Evolutionary conservation across 2,113 vertebrate species (phyloP), one percentile per base, ranked within the genome.

Genomic region (Odocoileus virginianus): DNA sequence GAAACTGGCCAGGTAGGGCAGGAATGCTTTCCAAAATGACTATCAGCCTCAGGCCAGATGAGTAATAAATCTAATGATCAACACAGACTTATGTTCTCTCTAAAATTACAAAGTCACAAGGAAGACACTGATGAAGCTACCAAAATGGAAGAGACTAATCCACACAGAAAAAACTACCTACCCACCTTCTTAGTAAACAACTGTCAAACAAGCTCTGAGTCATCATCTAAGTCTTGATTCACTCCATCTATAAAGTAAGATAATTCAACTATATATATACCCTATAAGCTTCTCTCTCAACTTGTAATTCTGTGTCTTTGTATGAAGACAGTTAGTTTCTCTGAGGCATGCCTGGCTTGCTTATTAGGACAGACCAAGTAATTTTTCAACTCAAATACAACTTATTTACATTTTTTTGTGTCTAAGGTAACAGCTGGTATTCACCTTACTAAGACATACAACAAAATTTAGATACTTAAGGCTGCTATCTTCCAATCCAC

Each of bases 341-440:
- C 19, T 57, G 87, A 54, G 84, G 57, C 23, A 94, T 1, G 55
- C 16, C 40, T 91, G 79, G 54, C 7, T 94, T 64, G 85, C 27
- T 50, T 89, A 76, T 74, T 36, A 94, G 61, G 78, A 74, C 6
- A 89, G 82, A 93, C 25, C 16, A 50, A 61, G 71, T 36, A 74
- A 61, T 79, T 92, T 92, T 96, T 95, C 58, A 90, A 78, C 60
- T 95, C 10, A 93, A 67, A 87, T 47, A 76, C 1, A 89, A 82
- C 55, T 89, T 82, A 92, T 90, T 64, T 89, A n/a, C 11, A 52
- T 91, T 94, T 71, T 61, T 86, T 61, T 78, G n/a, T 76, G 40
- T 21, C 58, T 43, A 52, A 58, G 17, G 55, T 64, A 96, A 79
- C 17, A 87, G 45, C 6, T 58, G 30, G 47, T 67, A 7, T 55